A percentile compares a stretch with the other conserved stretches of the same genome.
Conservation (phyloP, 2,797 vertebrate genomes). For the Mormyrops attenuatus region DNA sequence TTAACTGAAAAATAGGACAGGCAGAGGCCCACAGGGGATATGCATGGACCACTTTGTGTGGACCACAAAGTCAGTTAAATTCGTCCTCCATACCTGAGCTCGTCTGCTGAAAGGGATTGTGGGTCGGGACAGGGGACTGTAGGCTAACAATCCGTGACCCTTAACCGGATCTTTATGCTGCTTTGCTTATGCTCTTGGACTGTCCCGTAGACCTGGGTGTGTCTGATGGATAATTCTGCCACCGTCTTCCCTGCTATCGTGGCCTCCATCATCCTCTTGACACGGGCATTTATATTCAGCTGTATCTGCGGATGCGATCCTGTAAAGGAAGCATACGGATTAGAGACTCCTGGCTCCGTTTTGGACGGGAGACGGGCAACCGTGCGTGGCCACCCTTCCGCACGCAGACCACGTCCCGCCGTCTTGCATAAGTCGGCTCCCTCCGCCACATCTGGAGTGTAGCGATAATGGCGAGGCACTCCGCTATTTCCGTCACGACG, state of each 20-base stretch:
- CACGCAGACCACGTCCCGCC: neutral
- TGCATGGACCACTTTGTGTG: neutral
- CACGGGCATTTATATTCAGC: neutral
- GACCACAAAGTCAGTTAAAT: neutral
- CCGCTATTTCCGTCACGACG: neutral
- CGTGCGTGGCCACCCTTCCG: neutral
- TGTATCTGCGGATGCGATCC: slow-evolving; percentile 4
- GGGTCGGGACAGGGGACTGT: neutral
- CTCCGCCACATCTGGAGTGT: neutral
- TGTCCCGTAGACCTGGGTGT: neutral
- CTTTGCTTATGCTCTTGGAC: neutral
- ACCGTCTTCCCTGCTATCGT: neutral
- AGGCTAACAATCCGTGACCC: neutral
- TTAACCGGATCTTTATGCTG: neutral
- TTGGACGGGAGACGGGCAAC: neutral
- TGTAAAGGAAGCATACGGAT: neutral
- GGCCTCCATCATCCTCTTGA: neutral
- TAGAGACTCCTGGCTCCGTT: neutral
- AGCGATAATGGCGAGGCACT: neutral
- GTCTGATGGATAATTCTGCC: neutral
- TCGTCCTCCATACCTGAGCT: neutral
- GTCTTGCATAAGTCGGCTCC: neutral
- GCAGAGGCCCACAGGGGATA: neutral
- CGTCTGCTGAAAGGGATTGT: neutral
- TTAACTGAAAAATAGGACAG: slow-evolving; percentile 17